Base-by-base conservation (phyloP, 2,888 invertebrate genomes). In the Acleris emargana region DNA sequence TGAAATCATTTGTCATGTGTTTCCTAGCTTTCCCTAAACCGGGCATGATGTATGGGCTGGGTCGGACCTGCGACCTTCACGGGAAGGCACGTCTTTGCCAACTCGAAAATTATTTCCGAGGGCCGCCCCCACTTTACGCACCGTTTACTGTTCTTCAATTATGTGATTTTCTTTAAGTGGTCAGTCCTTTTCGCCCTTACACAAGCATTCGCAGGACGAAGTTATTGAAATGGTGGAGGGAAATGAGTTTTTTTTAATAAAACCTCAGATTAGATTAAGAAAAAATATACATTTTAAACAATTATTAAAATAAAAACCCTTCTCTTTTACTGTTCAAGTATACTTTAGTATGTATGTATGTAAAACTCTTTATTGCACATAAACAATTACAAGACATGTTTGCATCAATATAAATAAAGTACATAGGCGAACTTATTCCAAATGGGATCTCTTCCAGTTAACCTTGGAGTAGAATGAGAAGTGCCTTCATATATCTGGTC, bases 71-170 rank as follows among this genome's bases (percentile, higher is more conserved):
- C 81, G 84, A 84, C 89, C 86, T 86, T 83, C 82, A 80, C 75
- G 71, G 74, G 75, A 81, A 82, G 83, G 84, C 86, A 84, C 83
- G 85, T 84, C 83, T 80, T 73, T 73, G 72, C 73, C 72, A 76
- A 76, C 80, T 80, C 77, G 76, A 76, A 78, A 82, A 83, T 84
- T 81, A 83, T 83, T 82, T 81, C 77, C 67, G 80, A 78, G 77
- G 79, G 78, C 85, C 84, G 83, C 78, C 81, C 85, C 83, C 81
- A 82, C 88, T 91, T 91, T 82, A 86, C 91, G 88, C 89, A 79
- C 84, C 90, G 90, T 89, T 91, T 88, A 86, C 87, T 89, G 86
- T 89, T 89, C 91, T 89, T 87, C 91, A 91, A 91, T 91, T 91
- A 90, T 88, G 88, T 89, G 88, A 91, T 90, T 91, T 91, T 89